A percentile compares a stretch with the other conserved stretches of the same genome.
Evolutionary conservation across 2,797 vertebrate species (phyloP).

Genomic region (Bovichtus variegatus): DNA sequence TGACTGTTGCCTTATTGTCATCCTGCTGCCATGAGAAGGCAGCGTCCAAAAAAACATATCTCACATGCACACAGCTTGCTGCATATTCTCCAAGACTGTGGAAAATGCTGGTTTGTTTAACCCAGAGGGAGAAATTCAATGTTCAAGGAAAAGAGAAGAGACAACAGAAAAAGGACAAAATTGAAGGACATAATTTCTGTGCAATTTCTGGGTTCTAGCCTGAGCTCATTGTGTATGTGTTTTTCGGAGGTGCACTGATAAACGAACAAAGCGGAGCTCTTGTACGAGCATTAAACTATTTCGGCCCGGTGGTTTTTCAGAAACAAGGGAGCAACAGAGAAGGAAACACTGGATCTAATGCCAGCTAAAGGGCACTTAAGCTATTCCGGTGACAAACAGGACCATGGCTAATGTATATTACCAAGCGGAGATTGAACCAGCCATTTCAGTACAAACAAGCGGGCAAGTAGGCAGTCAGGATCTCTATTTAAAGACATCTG

Average conservation of each 20-base stretch:
- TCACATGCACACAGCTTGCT: neutral
- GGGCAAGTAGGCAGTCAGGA: slow-evolving; percentile 59
- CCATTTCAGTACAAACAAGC: slow-evolving; percentile 62
- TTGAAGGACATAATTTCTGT: slow-evolving; percentile 16
- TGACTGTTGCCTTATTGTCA: neutral
- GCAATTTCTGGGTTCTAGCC: slow-evolving; percentile 25
- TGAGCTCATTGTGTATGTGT: slow-evolving; percentile 20
- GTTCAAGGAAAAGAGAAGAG: neutral
- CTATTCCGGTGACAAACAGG: slow-evolving; percentile 77
- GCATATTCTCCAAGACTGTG: slow-evolving; percentile 19
- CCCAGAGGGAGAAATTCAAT: slow-evolving; percentile 3
- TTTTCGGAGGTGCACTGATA: slow-evolving; percentile 36
- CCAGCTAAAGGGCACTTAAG: slow-evolving; percentile 74
- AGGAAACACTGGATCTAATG: slow-evolving; percentile 62
- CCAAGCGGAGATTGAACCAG: slow-evolving; percentile 63
- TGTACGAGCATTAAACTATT: slow-evolving; percentile 47
- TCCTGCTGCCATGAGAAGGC: neutral
- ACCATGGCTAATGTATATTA: slow-evolving; percentile 72
- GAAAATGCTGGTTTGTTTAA: slow-evolving; percentile 33
- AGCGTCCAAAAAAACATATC: neutral
- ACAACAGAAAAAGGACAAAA: slow-evolving; percentile 13
- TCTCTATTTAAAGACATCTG: slow-evolving; percentile 78
- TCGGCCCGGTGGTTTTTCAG: slow-evolving; percentile 37
- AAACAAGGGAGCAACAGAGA: slow-evolving; percentile 50
- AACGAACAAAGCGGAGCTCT: slow-evolving; percentile 38